Evolutionary conservation across 2,797 vertebrate genomes (phyloP).

Genomic region (Coilia nasus): DNA sequence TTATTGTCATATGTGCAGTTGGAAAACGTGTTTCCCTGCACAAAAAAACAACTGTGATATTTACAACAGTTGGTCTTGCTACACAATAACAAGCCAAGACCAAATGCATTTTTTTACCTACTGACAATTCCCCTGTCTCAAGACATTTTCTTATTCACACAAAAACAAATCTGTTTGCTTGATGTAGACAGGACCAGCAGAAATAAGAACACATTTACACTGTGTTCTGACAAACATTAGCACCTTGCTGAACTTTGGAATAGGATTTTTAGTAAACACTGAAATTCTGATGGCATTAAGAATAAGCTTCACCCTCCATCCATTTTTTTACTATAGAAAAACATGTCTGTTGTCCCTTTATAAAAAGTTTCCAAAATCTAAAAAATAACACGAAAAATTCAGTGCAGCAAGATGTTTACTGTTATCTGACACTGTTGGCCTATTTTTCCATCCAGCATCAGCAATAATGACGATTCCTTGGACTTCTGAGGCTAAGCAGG

Average conservation of each 20-base stretch:
- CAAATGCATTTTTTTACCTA: too few species aligned
- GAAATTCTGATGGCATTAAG: neutral
- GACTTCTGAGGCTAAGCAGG: conserved; percentile 30
- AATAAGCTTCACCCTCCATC: neutral
- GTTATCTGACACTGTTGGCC: neutral
- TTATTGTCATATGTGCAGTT: too few species aligned
- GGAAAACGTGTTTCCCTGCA: too few species aligned
- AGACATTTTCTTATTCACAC: too few species aligned
- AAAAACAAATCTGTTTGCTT: too few species aligned
- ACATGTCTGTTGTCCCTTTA: neutral
- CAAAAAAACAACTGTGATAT: neutral
- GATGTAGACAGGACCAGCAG: too few species aligned
- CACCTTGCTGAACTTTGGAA: neutral
- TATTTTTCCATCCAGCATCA: conserved; percentile 22
- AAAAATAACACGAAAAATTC: neutral
- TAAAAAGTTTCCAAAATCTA: neutral
- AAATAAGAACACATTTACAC: neutral
- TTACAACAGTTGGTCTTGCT: neutral
- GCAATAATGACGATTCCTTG: conserved; percentile 20
- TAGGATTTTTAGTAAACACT: neutral
- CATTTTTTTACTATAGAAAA: neutral
- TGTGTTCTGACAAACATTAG: neutral
- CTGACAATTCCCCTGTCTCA: too few species aligned
- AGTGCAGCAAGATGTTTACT: neutral
- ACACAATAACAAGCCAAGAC: too few species aligned